Percentiles rank a stretch among this genome's conserved stretches.
phyloP scores from a whole-genome alignment of 2,113 vertebrate species.

The Penelope pileata region DNA sequence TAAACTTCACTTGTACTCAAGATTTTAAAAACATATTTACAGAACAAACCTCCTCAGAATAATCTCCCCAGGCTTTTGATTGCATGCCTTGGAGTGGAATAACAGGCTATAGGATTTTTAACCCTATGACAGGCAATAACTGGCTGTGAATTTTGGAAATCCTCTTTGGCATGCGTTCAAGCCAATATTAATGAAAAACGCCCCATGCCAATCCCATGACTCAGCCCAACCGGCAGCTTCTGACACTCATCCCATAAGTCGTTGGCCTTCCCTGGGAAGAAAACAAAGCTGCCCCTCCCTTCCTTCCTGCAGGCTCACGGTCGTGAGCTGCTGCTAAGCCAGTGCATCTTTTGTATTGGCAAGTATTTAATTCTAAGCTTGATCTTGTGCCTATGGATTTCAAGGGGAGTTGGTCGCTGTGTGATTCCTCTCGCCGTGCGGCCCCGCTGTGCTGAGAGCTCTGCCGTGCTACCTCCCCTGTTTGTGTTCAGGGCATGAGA shows the following conservation, averaged over 20 bases:
- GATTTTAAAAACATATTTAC: conserved; percentile 26
- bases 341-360: background rate
- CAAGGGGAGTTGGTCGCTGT: background rate
- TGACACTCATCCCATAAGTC: background rate
- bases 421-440: rapidly evolving
- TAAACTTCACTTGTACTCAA: background rate
- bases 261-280: background rate
- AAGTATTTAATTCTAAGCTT: background rate
- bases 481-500: background rate
- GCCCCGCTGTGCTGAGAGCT: background rate
- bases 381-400: background rate
- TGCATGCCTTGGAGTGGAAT: background rate
- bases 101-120: conserved; percentile 17
- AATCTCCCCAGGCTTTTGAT: background rate
- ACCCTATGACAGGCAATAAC: conserved; percentile 35
- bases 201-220: conserved; percentile 45
- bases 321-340: background rate
- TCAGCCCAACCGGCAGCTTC: conserved; percentile 24
- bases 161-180: conserved; percentile 45
- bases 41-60: background rate
- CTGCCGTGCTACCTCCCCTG: rapidly evolving
- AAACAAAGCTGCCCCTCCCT: conserved; percentile 61
- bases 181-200: background rate
- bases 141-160: conserved; percentile 61
- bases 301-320: conserved; percentile 17